A percentile compares a stretch with the other conserved stretches of the same genome.
phyloP scores from a whole-genome alignment of 2,113 vertebrate genomes.

The Myrmecophaga tridactyla region DNA sequence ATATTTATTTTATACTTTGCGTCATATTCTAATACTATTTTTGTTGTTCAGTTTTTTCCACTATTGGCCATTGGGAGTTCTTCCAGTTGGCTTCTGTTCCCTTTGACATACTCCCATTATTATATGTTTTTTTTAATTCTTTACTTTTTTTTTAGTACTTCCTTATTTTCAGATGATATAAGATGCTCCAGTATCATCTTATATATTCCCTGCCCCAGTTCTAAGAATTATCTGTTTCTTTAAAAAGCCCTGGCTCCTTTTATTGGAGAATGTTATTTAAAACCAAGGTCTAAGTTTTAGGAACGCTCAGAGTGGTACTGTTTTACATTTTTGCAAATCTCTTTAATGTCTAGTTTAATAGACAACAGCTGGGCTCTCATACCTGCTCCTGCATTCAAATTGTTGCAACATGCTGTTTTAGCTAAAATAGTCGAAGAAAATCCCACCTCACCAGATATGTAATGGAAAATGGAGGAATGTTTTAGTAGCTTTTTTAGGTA shows the following conservation, averaged over 20 bases:
- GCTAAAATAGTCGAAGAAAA: neutral
- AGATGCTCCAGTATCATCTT: too few relatives aligned
- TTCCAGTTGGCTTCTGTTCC: neutral
- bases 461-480: neutral
- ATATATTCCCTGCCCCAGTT: too few relatives aligned
- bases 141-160: constrained; percentile 15
- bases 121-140: too few relatives aligned
- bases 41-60: neutral
- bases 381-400: neutral
- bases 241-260: neutral
- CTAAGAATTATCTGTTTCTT: neutral
- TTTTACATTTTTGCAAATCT: too few relatives aligned
- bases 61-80: neutral
- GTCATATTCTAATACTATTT: neutral
- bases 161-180: neutral
- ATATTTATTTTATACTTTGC: neutral
- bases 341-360: neutral
- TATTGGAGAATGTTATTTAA: too few relatives aligned
- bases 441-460: neutral
- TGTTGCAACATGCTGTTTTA: neutral
- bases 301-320: too few relatives aligned
- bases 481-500: constrained; percentile 28
- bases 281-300: too few relatives aligned
- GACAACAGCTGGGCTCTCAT: neutral
- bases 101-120: constrained; percentile 18